Evolutionary conservation across 2,888 invertebrate genomes (phyloP).

Genomic region (Meganola albula): DNA sequence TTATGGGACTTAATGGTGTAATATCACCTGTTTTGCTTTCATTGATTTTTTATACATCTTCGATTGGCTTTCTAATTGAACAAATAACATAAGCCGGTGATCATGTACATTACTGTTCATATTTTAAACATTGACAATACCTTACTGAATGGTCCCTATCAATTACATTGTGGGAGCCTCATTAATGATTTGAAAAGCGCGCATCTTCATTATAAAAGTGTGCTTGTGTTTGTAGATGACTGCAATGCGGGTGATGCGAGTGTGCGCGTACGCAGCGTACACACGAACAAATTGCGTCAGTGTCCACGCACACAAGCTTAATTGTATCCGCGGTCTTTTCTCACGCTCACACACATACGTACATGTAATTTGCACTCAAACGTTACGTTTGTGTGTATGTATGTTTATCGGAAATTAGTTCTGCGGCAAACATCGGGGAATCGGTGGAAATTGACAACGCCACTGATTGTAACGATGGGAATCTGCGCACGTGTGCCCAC

Average conservation of each 20-base stretch:
- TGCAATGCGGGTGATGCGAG: conserved; percentile 52
- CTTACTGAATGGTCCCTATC: conserved; percentile 50
- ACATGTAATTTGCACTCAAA: conserved; percentile 58
- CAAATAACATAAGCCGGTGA: conserved; percentile 50
- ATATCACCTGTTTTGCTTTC: conserved; percentile 44
- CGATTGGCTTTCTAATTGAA: conserved; percentile 42
- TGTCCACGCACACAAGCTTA: conserved; percentile 48
- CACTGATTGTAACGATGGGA: conserved; percentile 61
- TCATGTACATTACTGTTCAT: conserved; percentile 46
- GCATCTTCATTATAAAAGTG: conserved; percentile 64
- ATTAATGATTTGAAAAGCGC: conserved; percentile 68
- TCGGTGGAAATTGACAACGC: conserved; percentile 65
- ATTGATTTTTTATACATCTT: conserved; percentile 34
- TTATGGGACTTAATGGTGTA: conserved; percentile 46
- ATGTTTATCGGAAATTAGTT: conserved; percentile 72
- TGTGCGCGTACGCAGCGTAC: conserved; percentile 44
- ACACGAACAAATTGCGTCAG: conserved; percentile 46
- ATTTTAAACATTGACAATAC: conserved; percentile 57
- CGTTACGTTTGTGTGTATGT: conserved; percentile 53
- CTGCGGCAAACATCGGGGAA: conserved; percentile 57
- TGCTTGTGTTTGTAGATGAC: conserved; percentile 46
- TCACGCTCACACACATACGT: conserved; percentile 68
- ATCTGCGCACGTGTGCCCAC: conserved; percentile 56
- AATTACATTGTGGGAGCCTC: conserved; percentile 61
- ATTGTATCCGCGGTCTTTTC: conserved; percentile 69